Evolutionary conservation across 2,888 invertebrate species (phyloP), one percentile per base, ranked within the genome.

Genomic region (Agonopterix alstromeriana): DNA sequence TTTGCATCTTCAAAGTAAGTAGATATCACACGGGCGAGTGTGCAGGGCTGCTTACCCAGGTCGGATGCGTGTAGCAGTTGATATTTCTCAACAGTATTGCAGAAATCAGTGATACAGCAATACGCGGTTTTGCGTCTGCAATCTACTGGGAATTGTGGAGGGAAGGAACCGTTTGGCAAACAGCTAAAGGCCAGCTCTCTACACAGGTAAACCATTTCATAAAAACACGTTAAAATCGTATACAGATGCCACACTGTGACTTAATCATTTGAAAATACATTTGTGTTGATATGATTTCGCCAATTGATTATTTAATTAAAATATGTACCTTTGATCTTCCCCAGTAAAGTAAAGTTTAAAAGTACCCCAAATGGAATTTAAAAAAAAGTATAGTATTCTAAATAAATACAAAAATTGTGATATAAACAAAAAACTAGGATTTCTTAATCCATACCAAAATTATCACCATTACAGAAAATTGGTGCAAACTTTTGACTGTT

Each of bases 131-230:
- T 60, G 52, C 68, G 67, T 74, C 76, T 73, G 82, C 87, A 88
- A 69, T 70, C 58, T 69, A 79, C 62, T 65, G 86, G 84, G 63
- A 78, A 70, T 60, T 77, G 90, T 61, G 91, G 91, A 75, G 91
- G 91, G 73, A 91, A 90, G 70, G 89, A 87, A 70, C 73, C 75
- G 76, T 72, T 78, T 77, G 74, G 78, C 86, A 83, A 78, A 90
- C 89, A 91, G 90, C 91, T 90, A 90, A 91, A 88, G 65, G 69
- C 73, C 82, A 84, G 74, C 78, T 72, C 74, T 62, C 84, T 84
- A 82, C 70, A 79, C 69, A 74, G 72, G 75, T 73, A 67, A 80
- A 81, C 68, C 66, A 73, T 77, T 77, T 64, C 61, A 77, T 71
- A 72, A 69, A 38, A 78, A 74, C 73, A 65, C 61, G 64, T 82